Evolutionary conservation across 2,888 invertebrate genomes (phyloP).

Genomic region (Teinopalpus imperialis): DNA sequence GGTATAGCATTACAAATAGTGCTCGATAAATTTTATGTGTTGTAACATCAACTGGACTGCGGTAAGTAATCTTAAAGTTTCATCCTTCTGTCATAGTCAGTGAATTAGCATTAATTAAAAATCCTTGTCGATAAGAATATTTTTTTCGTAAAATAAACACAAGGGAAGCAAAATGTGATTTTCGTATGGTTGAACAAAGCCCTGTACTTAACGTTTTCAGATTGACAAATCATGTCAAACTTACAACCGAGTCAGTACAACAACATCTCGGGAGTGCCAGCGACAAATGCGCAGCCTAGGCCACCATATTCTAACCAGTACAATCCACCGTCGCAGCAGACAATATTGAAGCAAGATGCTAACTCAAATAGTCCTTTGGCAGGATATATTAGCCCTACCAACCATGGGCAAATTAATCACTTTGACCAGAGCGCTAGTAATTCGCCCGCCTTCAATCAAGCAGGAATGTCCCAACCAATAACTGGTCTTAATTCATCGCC

Average conservation of each 20-base stretch:
- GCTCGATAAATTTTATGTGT: slow-evolving; percentile 55
- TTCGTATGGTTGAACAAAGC: slow-evolving; percentile 29
- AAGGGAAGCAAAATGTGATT: slow-evolving; percentile 23
- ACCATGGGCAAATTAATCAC: slow-evolving; percentile 52
- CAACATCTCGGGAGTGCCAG: slow-evolving; percentile 52
- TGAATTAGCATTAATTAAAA: slow-evolving; percentile 72
- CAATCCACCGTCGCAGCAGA: slow-evolving; percentile 55
- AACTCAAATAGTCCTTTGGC: slow-evolving; percentile 63
- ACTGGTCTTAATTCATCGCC: slow-evolving; percentile 56
- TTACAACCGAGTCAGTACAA: slow-evolving; percentile 68
- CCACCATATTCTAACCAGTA: slow-evolving; percentile 47
- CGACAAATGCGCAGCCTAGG: slow-evolving; percentile 51
- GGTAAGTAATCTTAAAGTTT: slow-evolving; percentile 56
- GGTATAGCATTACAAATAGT: slow-evolving; percentile 56
- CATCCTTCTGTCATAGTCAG: slow-evolving; percentile 65
- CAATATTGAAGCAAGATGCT: slow-evolving; percentile 62
- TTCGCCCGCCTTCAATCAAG: slow-evolving; percentile 71
- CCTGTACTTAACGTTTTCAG: slow-evolving; percentile 54
- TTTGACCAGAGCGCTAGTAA: slow-evolving; percentile 64
- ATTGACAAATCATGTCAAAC: slow-evolving; percentile 74
- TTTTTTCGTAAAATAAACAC: slow-evolving; percentile 58
- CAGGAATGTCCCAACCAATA: slow-evolving; percentile 51
- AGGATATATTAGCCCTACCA: slow-evolving; percentile 42
- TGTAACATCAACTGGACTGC: slow-evolving; percentile 45
- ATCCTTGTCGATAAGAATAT: slow-evolving; percentile 51